Evolutionary conservation across 2,797 vertebrate species (phyloP).

Genomic region (Neomorphus geoffroyi): DNA sequence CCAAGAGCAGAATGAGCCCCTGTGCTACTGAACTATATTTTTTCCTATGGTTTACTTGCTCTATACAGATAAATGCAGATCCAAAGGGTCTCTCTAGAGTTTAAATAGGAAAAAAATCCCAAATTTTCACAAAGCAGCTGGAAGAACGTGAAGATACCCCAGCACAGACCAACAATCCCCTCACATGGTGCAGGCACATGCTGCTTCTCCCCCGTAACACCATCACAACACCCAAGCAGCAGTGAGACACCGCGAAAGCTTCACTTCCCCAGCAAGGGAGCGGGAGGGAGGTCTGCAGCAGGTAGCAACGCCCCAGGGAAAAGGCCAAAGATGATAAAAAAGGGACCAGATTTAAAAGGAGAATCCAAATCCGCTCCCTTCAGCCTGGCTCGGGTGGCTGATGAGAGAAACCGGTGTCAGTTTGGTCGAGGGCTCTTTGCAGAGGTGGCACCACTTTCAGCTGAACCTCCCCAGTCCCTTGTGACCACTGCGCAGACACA

Average conservation of each 20-base stretch:
- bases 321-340: not conserved
- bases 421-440: not conserved
- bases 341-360: not conserved
- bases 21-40: not conserved
- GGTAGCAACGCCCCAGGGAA: accelerated
- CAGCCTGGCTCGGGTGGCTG: accelerated
- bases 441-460: not conserved
- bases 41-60: constrained; percentile 19
- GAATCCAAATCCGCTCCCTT: not conserved
- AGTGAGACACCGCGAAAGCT: accelerated
- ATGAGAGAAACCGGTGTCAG: accelerated
- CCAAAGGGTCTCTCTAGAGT: not conserved
- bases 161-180: not conserved
- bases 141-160: not conserved
- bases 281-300: not conserved
- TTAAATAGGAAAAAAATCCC: not conserved
- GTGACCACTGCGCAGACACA: accelerated
- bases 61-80: not conserved
- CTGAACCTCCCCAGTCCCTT: not conserved
- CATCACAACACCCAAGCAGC: not conserved
- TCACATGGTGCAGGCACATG: accelerated
- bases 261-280: not conserved
- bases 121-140: not conserved
- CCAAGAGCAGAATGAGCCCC: not conserved
- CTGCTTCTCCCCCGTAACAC: not conserved